Evolutionary conservation across 2,797 vertebrate genomes (phyloP).

Genomic region (Phrynocephalus vlangalii): DNA sequence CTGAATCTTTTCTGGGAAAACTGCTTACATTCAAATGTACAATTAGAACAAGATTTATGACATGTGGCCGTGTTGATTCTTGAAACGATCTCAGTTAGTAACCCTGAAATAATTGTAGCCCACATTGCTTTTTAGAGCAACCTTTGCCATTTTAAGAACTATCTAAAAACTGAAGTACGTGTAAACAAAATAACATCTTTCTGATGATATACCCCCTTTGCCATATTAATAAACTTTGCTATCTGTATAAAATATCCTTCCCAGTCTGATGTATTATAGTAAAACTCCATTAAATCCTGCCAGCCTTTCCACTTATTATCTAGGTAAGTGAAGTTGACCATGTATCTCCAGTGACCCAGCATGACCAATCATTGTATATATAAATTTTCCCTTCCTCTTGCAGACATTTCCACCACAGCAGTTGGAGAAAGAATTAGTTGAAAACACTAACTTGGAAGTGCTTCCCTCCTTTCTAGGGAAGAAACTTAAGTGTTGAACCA

Average conservation of each 20-base stretch:
- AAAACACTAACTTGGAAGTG: no score
- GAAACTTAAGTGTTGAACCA: no score
- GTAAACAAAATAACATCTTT: background rate
- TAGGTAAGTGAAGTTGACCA: background rate
- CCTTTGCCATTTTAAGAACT: background rate
- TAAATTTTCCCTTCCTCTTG: background rate
- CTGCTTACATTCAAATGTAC: conserved; percentile 34
- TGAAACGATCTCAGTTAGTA: background rate
- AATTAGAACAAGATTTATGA: conserved; percentile 45
- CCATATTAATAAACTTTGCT: background rate
- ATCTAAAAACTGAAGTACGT: background rate
- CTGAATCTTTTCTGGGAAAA: conserved; percentile 46
- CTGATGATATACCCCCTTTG: background rate
- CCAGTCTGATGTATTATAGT: background rate
- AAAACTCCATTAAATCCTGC: background rate
- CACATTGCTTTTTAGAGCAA: background rate
- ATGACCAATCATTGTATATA: background rate
- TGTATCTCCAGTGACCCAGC: background rate
- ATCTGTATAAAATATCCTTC: background rate
- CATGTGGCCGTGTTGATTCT: background rate
- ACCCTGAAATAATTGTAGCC: background rate
- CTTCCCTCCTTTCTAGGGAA: no score
- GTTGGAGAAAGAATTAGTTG: background rate
- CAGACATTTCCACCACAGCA: background rate
- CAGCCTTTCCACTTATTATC: background rate